phyloP scores from a whole-genome alignment of 2,113 vertebrate genomes.

The Crotophaga sulcirostris region DNA sequence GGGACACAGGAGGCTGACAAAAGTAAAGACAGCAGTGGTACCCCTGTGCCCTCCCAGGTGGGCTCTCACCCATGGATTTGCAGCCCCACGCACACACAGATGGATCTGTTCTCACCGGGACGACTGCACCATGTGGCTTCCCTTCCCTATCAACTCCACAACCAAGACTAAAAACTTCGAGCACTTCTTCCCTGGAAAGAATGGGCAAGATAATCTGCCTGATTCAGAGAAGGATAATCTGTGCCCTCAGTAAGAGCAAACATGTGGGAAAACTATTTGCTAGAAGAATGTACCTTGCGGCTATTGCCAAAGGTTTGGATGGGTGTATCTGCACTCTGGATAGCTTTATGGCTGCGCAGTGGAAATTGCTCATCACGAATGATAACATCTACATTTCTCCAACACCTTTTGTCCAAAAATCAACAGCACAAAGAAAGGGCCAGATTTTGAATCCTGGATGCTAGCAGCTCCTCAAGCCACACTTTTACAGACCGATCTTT shows the following conservation, averaged over 20 bases:
- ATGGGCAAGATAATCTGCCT: neutral
- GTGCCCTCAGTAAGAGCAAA: neutral
- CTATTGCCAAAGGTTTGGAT: neutral
- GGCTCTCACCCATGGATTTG: neutral
- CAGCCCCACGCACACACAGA: neutral
- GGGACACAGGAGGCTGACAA: neutral
- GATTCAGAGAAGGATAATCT: neutral
- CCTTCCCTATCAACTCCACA: neutral
- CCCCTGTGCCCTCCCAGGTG: rapidly evolving
- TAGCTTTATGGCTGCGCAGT: neutral
- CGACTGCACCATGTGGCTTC: rapidly evolving
- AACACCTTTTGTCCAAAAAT: neutral
- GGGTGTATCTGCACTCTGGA: neutral
- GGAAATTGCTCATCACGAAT: neutral
- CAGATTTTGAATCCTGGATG: neutral
- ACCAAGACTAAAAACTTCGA: neutral
- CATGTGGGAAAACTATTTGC: neutral
- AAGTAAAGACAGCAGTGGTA: neutral
- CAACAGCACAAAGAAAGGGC: neutral
- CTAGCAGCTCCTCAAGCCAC: neutral
- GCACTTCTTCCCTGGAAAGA: neutral
- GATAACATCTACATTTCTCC: neutral
- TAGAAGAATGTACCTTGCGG: neutral
- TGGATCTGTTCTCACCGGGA: rapidly evolving
- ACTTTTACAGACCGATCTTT: rapidly evolving